Conservation (phyloP, 2,797 vertebrate genomes). For the Potorous gilbertii region DNA sequence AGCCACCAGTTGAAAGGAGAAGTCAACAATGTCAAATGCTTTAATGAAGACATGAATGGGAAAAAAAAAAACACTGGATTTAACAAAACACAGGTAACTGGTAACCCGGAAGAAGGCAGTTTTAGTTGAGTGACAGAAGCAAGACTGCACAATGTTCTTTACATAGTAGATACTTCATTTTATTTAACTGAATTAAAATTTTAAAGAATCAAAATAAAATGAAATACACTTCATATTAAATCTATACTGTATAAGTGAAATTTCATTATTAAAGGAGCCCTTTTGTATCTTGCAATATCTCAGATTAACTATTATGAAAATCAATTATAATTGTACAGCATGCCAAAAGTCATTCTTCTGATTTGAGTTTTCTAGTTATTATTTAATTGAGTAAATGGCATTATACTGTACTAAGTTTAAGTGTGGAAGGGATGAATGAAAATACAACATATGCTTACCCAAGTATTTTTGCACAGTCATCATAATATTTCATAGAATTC, state of each 20-base stretch:
- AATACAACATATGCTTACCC: constrained; percentile 85
- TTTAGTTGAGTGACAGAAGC: background rate
- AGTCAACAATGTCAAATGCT: background rate
- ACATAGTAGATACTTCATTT: background rate
- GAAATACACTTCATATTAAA: background rate
- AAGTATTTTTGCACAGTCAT: constrained; percentile 94
- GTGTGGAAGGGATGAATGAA: constrained; percentile 27
- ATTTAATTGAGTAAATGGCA: constrained; percentile 21
- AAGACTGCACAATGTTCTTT: background rate
- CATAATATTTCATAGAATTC: constrained; percentile 96
- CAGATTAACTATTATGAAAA: constrained; percentile 27
- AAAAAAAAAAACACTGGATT: background rate
- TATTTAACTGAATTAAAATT: background rate
- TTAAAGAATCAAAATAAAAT: background rate
- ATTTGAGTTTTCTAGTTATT: constrained; percentile 33
- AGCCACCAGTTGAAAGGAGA: background rate
- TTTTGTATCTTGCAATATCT: background rate
- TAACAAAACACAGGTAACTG: background rate
- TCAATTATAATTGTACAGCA: constrained; percentile 2
- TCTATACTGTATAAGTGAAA: background rate
- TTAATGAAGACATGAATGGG: background rate
- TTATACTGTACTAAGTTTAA: constrained; percentile 12
- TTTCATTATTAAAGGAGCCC: constrained; percentile 24
- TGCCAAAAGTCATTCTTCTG: constrained; percentile 3
- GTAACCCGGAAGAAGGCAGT: background rate